Percentiles rank a stretch among this genome's conserved stretches.
These are phyloP conservation scores for Scopus umbretta DNA, from an alignment of 2,113 vertebrate species.

Conservation along the genomic window DNA sequence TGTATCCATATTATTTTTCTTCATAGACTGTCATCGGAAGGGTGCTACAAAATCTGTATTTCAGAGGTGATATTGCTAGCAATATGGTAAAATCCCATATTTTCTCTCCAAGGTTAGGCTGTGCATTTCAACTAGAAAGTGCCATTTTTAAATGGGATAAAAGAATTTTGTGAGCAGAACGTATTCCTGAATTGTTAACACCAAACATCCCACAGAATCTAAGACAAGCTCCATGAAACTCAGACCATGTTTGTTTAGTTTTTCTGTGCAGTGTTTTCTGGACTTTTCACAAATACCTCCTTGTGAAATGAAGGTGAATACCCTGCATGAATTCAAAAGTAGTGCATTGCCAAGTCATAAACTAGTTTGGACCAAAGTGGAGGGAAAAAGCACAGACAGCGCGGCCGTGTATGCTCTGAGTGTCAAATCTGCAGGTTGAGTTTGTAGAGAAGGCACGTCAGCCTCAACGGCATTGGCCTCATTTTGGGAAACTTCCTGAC, in stretches of 20 bases:
- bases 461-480: not conserved
- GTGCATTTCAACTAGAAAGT: not conserved
- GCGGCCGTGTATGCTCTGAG: not conserved
- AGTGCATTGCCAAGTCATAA: accelerated
- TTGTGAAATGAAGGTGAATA: not conserved
- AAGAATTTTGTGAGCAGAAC: not conserved
- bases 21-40: not conserved
- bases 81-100: not conserved
- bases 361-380: not conserved
- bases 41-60: not conserved
- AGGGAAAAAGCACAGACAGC: not conserved
- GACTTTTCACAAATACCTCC: not conserved
- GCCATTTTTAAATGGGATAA: not conserved
- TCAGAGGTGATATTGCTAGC: not conserved
- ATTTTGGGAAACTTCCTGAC: not conserved
- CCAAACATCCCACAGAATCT: not conserved
- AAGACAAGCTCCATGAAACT: not conserved
- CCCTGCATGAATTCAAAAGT: not conserved
- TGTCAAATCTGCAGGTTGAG: not conserved
- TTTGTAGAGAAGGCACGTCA: not conserved
- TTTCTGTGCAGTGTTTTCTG: not conserved
- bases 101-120: not conserved
- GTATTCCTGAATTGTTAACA: not conserved
- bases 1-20: not conserved
- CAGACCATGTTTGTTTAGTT: not conserved